phyloP scores from a whole-genome alignment of 1,140 invertebrate genomes.

The Piezodorus guildinii region DNA sequence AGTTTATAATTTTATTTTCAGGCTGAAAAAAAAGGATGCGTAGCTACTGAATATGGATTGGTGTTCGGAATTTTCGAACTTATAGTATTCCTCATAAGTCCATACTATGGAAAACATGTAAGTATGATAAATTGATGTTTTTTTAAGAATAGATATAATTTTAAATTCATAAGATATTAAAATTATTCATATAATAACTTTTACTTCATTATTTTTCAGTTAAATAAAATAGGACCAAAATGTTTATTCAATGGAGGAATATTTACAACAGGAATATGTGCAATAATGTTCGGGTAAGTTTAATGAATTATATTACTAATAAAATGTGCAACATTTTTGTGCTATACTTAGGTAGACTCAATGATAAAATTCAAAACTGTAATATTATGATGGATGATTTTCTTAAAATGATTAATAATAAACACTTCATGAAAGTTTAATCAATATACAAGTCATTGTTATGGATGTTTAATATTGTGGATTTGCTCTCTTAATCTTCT shows the following conservation, averaged over 20 bases:
- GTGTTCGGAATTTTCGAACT: slow-evolving; percentile 89
- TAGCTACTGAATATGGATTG: slow-evolving; percentile 76
- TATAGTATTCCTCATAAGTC: slow-evolving; percentile 79
- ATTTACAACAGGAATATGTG: slow-evolving; percentile 67
- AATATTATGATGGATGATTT: no score
- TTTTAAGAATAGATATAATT: no score
- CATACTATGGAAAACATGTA: slow-evolving; percentile 75
- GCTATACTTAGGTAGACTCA: no score
- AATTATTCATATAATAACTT: no score
- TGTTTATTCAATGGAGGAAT: slow-evolving; percentile 77
- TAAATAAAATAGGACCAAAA: slow-evolving; percentile 73
- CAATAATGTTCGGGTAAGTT: slow-evolving; percentile 62
- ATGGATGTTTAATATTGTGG: no score
- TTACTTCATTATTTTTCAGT: slow-evolving; percentile 22
- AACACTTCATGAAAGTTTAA: no score
- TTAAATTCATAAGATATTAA: no score
- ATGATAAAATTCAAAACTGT: no score
- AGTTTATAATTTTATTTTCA: slow-evolving; percentile 38
- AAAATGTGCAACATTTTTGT: no score
- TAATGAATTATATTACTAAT: background rate
- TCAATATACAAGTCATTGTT: no score
- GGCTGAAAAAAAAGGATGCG: slow-evolving; percentile 76
- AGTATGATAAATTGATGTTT: slow-evolving; percentile 29
- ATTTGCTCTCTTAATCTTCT: no score
- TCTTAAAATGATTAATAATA: no score